Conservation (phyloP, 2,113 vertebrate genomes). For the Burhinus bistriatus region DNA sequence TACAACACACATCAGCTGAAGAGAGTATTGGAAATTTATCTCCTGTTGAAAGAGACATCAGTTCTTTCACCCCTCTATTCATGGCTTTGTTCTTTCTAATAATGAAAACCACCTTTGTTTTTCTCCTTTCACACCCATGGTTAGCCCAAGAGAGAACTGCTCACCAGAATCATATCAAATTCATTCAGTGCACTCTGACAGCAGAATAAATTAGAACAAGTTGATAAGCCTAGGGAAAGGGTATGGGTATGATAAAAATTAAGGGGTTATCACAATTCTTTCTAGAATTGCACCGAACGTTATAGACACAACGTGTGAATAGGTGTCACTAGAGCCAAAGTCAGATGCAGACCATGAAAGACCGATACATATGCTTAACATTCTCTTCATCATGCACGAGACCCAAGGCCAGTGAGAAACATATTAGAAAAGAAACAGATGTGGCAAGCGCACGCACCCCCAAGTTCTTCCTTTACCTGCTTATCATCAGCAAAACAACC, state of each 20-base stretch:
- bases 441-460: not conserved
- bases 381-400: not conserved
- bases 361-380: not conserved
- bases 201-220: not conserved
- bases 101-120: not conserved
- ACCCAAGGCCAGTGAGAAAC: slow-evolving; percentile 7
- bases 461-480: slow-evolving; percentile 7
- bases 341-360: not conserved
- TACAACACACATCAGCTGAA: not conserved
- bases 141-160: not conserved
- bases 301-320: not conserved
- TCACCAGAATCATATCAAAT: not conserved
- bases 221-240: not conserved
- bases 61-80: not conserved
- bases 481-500: slow-evolving; percentile 49
- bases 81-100: not conserved
- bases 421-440: slow-evolving; percentile 56
- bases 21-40: not conserved
- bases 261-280: not conserved
- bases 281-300: not conserved
- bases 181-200: not conserved
- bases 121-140: not conserved
- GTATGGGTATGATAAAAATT: not conserved
- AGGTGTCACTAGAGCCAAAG: not conserved
- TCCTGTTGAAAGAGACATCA: not conserved